These are phyloP conservation scores for Drosophila hamatofila DNA, from an alignment of 2,888 invertebrate genomes.

Conservation along the genomic window DNA sequence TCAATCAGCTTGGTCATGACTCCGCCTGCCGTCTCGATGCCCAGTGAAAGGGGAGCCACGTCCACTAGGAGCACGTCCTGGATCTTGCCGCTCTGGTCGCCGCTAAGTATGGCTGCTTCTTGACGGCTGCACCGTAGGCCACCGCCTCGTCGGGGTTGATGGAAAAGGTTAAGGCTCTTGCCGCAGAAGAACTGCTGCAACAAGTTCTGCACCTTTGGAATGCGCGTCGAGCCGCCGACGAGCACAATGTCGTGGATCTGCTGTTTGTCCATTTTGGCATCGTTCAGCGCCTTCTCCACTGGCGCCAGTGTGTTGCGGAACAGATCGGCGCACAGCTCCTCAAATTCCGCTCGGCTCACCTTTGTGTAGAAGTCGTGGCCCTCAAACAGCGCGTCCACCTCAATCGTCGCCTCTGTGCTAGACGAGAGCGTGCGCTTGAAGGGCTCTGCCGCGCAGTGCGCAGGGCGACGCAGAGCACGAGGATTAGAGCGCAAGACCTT, in stretches of 20 bases:
- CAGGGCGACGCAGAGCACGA: conserved; percentile 23
- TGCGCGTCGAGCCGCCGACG: conserved; percentile 42
- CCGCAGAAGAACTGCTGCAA: conserved; percentile 41
- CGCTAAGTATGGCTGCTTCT: conserved; percentile 42
- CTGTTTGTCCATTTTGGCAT: conserved; percentile 45
- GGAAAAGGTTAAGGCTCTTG: conserved; percentile 37
- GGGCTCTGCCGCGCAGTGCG: conserved; percentile 39
- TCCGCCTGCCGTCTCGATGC: conserved; percentile 42
- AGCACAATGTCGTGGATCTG: conserved; percentile 40
- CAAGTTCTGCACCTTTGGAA: conserved; percentile 39
- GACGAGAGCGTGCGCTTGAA: conserved; percentile 41
- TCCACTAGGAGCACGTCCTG: conserved; percentile 42
- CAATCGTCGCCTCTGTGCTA: conserved; percentile 40
- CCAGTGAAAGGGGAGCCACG: conserved; percentile 35
- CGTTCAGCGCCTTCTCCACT: conserved; percentile 39
- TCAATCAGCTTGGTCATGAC: conserved; percentile 41
- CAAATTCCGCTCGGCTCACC: conserved; percentile 24
- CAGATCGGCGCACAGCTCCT: conserved; percentile 31
- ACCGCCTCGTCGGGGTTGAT: conserved; percentile 42
- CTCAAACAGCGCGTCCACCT: conserved; percentile 38
- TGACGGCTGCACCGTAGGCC: conserved; percentile 41
- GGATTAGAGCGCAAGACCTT: conserved; percentile 22
- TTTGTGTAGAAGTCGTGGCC: conserved; percentile 38
- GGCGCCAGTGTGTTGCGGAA: conserved; percentile 39
- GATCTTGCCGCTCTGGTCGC: conserved; percentile 39